Evolutionary conservation across 2,797 vertebrate species (phyloP).

Genomic region (Betta splendens): DNA sequence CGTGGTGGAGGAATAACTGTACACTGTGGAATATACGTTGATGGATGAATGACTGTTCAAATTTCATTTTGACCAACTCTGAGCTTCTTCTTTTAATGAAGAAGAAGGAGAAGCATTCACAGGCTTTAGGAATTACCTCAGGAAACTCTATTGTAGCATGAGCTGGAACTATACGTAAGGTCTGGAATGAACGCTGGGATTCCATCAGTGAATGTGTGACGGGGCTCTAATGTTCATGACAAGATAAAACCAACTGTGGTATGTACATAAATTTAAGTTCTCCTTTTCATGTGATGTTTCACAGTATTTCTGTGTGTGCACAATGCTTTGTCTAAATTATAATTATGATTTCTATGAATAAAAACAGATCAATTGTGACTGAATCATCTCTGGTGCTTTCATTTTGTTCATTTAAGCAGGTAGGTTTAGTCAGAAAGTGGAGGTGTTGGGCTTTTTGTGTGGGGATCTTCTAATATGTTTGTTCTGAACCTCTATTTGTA

Average conservation of each 20-base stretch:
- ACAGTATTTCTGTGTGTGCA: slow-evolving; percentile 61
- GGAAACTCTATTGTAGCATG: not conserved
- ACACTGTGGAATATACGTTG: no score
- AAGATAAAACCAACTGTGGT: slow-evolving; percentile 24
- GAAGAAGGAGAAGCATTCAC: not conserved
- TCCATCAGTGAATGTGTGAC: slow-evolving; percentile 24
- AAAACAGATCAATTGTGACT: slow-evolving; percentile 43
- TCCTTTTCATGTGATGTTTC: slow-evolving; percentile 44
- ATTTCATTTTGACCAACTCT: no score
- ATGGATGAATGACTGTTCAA: no score
- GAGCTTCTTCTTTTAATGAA: not conserved
- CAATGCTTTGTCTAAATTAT: slow-evolving; percentile 61
- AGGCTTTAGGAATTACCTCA: not conserved
- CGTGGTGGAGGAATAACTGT: no score
- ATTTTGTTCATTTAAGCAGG: no score
- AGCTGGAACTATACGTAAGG: not conserved
- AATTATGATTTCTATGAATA: slow-evolving; percentile 75
- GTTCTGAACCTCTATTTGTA: no score
- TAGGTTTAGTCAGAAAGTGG: no score
- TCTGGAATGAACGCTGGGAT: not conserved
- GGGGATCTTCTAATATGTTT: no score
- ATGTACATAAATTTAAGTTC: slow-evolving; percentile 34
- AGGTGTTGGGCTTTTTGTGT: no score
- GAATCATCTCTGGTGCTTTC: no score
- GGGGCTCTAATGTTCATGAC: no score